Evolutionary conservation across 2,888 invertebrate genomes (phyloP), one percentile per base, ranked within the genome.

Genomic region (Cremastinae sp.): DNA sequence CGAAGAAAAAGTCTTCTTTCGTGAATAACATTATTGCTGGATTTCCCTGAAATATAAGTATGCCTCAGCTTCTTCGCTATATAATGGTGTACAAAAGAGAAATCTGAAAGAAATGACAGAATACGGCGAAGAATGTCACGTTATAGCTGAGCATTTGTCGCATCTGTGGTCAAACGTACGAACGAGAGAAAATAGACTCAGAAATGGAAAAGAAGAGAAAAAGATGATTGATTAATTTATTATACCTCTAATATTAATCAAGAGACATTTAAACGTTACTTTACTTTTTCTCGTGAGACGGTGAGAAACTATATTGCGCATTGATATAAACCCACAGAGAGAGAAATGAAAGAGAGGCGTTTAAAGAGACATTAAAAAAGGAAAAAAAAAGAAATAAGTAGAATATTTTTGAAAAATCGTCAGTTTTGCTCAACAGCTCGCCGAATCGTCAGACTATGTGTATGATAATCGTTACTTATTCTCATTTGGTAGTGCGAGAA

Each of bases 401-500:
- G 0, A 22, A 36, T 47, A 47, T n/a, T n/a, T n/a, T n/a, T 12
- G 20, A 66, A 51, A 12, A 41, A 61, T 61, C 54, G 14, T 54
- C 61, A 18, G 70, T 62, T 45, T 62, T 36, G 45, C 53, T 12
- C 51, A 43, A 45, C 43, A 70, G 14, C 34, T 8, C 69, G 41
- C 18, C 53, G 64, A 53, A 8, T 49, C 38, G 28, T 49, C 59
- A 49, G 16, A 38, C 58, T 18, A 14, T 64, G 28, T 58, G 43
- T 65, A 77, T 61, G 74, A 77, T 77, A 77, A 77, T 77, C 77
- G 77, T 73, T 74, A 68, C 51, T 70, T 74, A 70, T 74, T 65
- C 61, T 47, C 70, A 70, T 77, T 77, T 73, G 77, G 77, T 77
- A 77, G 77, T 77, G 65, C 73, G 73, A 70, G 61, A 73, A 76